Evolutionary conservation across 2,888 invertebrate genomes (phyloP).

Genomic region (Galeruca laticollis): DNA sequence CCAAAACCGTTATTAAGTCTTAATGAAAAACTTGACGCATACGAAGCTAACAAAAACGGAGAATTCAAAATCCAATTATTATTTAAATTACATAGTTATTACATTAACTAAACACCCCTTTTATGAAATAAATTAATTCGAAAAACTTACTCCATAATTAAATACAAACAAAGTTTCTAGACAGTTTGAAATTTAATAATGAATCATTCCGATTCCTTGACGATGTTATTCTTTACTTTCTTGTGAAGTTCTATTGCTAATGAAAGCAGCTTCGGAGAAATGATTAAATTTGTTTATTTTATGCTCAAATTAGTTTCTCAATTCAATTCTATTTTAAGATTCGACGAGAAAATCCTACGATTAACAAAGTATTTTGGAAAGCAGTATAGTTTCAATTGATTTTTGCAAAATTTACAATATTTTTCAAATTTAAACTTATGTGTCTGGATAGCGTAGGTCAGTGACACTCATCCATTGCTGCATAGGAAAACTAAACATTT

Average conservation of each 20-base stretch:
- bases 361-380: background rate
- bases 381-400: no score
- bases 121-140: slow-evolving; percentile 58
- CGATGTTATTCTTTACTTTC: slow-evolving; percentile 65
- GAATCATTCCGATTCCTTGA: slow-evolving; percentile 62
- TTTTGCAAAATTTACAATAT: no score
- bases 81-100: slow-evolving; percentile 49
- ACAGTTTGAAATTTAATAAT: slow-evolving; percentile 63
- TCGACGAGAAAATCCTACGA: slow-evolving; percentile 14
- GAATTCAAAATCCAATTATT: slow-evolving; percentile 49
- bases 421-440: no score
- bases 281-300: slow-evolving; percentile 64
- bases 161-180: slow-evolving; percentile 63
- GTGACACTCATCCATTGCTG: no score
- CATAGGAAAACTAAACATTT: no score
- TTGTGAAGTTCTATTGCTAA: slow-evolving; percentile 63
- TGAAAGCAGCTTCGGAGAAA: slow-evolving; percentile 62
- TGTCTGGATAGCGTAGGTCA: no score
- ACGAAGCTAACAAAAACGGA: slow-evolving; percentile 34
- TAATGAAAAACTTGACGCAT: slow-evolving; percentile 34
- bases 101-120: slow-evolving; percentile 50
- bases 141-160: slow-evolving; percentile 60
- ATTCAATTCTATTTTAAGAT: slow-evolving; percentile 50
- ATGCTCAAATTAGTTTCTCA: slow-evolving; percentile 62
- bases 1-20: background rate